A percentile compares a stretch with the other conserved stretches of the same genome.
These are phyloP conservation scores for Papilio polytes DNA, from an alignment of 1,140 invertebrate genomes.

Conservation along the genomic window DNA sequence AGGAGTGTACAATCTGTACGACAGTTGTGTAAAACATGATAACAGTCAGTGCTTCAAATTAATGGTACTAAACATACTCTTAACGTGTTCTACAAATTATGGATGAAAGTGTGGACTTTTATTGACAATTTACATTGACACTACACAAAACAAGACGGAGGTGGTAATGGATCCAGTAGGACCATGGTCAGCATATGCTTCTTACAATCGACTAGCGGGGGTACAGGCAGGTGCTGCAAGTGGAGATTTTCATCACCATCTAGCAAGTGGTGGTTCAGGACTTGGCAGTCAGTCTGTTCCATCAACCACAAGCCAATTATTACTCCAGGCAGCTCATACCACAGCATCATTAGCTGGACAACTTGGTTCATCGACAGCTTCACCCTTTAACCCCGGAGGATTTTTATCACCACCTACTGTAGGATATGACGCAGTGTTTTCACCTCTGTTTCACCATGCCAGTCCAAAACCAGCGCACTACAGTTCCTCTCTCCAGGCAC, in stretches of 20 bases:
- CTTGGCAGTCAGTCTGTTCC: constrained; percentile 82
- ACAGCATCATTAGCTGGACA: constrained; percentile 86
- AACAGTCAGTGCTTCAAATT: constrained; percentile 67
- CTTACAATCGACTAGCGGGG: constrained; percentile 88
- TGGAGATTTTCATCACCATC: constrained; percentile 87
- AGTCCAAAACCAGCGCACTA: constrained; percentile 86
- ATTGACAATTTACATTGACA: constrained; percentile 77
- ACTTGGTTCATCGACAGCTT: constrained; percentile 83
- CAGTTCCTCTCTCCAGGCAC: constrained; percentile 85
- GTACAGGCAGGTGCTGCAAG: constrained; percentile 85
- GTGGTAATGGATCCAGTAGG: constrained; percentile 91
- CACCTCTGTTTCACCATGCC: constrained; percentile 88
- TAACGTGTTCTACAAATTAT: constrained; percentile 74
- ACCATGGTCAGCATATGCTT: constrained; percentile 90
- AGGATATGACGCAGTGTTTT: constrained; percentile 89
- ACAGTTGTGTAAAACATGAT: constrained; percentile 56
- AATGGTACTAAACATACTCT: constrained; percentile 69
- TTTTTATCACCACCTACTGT: constrained; percentile 88
- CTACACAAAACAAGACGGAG: constrained; percentile 73
- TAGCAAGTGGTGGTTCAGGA: constrained; percentile 81
- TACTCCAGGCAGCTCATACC: constrained; percentile 86
- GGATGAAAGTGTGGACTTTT: constrained; percentile 82
- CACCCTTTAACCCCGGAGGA: constrained; percentile 88
- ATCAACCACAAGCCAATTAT: constrained; percentile 85
- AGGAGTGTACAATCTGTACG: constrained; percentile 65